Conservation (phyloP, 2,888 invertebrate genomes). For the Agrochola lychnidis region DNA sequence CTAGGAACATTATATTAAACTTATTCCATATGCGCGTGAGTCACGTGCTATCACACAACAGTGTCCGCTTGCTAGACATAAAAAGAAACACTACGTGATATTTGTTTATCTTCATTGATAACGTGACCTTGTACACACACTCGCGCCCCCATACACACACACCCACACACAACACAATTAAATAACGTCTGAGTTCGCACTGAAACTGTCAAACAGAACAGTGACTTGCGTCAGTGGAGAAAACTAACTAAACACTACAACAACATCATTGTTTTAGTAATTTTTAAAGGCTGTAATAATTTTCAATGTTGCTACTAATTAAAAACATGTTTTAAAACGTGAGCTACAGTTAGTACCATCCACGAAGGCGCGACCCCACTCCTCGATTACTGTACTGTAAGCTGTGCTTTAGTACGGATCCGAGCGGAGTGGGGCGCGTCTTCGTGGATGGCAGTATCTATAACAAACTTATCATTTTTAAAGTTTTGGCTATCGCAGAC, state of each 20-base stretch:
- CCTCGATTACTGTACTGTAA: no score
- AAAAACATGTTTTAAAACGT: not conserved
- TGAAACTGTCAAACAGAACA: not conserved
- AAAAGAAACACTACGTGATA: not conserved
- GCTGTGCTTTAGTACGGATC: no score
- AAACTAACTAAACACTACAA: not conserved
- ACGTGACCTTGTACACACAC: not conserved
- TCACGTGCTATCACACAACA: no score
- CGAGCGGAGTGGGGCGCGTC: no score
- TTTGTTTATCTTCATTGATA: not conserved
- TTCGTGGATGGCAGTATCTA: no score
- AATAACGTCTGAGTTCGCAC: not conserved
- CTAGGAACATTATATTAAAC: no score
- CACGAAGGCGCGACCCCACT: no score
- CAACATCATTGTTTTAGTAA: not conserved
- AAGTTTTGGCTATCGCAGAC: not conserved
- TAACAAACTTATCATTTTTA: not conserved
- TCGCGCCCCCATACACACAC: no score
- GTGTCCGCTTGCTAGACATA: not conserved
- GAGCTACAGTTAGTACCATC: no score
- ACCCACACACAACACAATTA: no score
- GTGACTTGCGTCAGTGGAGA: not conserved
- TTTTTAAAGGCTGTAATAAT: not conserved
- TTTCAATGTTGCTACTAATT: not conserved
- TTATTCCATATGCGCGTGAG: not conserved